Conservation (phyloP, 2,113 vertebrate genomes). For the Nasalis larvatus region DNA sequence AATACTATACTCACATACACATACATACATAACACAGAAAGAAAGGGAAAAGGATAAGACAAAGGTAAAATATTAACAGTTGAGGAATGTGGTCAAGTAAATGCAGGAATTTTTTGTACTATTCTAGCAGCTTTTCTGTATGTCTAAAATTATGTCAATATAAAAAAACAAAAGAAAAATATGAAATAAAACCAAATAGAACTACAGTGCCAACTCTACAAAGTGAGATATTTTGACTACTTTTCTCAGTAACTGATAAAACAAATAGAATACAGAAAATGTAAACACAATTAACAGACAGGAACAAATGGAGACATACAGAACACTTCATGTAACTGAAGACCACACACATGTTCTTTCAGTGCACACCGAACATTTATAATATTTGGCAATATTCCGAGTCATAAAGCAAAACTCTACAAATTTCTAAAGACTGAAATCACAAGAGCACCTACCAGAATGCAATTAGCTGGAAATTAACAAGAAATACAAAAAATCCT, state of each 20-base stretch:
- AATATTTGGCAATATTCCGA: background rate
- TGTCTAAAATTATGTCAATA: background rate
- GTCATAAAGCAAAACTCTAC: background rate
- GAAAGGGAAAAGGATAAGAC: background rate
- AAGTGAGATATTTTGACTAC: background rate
- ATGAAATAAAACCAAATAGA: background rate
- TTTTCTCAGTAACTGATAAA: background rate
- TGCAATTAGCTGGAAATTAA: background rate
- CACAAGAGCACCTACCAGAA: background rate
- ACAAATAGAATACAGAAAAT: background rate
- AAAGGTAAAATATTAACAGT: background rate
- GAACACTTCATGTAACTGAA: background rate
- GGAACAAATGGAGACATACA: background rate
- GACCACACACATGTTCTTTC: background rate
- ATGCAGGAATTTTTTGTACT: background rate
- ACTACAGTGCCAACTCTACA: background rate
- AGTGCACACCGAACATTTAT: background rate
- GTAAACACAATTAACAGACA: background rate
- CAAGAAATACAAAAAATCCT: background rate
- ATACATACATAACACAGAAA: background rate
- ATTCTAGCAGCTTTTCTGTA: conserved; percentile 8
- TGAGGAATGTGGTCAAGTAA: background rate
- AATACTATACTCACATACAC: background rate
- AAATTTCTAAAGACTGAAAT: conserved; percentile 14
- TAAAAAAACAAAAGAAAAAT: background rate